These are phyloP conservation scores for Anthonomus grandis DNA, from an alignment of 1,140 invertebrate genomes.

Conservation along the genomic window DNA sequence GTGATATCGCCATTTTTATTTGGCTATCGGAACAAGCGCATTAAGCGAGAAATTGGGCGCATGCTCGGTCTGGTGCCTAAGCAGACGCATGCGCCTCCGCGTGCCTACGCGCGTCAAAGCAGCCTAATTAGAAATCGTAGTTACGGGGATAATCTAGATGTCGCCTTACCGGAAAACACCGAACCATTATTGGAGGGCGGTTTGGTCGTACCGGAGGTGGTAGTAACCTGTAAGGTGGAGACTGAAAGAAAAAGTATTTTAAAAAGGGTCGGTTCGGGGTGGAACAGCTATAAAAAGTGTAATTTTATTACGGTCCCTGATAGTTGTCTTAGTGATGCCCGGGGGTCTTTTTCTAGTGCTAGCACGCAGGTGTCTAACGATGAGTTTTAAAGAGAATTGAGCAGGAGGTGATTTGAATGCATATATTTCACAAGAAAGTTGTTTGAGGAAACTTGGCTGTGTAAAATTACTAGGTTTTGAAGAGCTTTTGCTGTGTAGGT, in stretches of 20 bases:
- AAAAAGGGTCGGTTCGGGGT: slow-evolving; percentile 42
- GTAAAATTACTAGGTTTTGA: too few species aligned
- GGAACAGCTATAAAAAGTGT: slow-evolving; percentile 44
- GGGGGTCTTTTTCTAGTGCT: slow-evolving; percentile 45
- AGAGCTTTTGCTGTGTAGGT: too few species aligned
- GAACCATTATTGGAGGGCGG: slow-evolving; percentile 26
- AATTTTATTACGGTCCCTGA: slow-evolving; percentile 45
- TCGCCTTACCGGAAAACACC: slow-evolving; percentile 8
- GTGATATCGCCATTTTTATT: slow-evolving; percentile 74
- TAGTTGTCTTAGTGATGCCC: slow-evolving; percentile 39
- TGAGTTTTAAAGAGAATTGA: too few species aligned
- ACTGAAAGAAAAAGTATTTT: slow-evolving; percentile 43
- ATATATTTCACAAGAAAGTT: too few species aligned
- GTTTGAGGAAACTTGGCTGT: too few species aligned
- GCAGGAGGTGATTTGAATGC: too few species aligned
- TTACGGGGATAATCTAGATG: slow-evolving; percentile 19
- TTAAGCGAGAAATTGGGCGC: slow-evolving; percentile 66
- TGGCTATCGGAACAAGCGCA: slow-evolving; percentile 71
- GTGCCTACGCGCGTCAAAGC: neutral
- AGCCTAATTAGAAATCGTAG: slow-evolving; percentile 18
- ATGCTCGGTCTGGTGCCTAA: slow-evolving; percentile 56
- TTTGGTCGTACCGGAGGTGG: slow-evolving; percentile 35
- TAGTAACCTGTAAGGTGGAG: slow-evolving; percentile 42
- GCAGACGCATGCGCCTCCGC: neutral
- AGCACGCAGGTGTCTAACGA: slow-evolving; percentile 46